These are phyloP conservation scores for Episyrphus balteatus DNA, from an alignment of 1,140 invertebrate genomes.

Conservation along the genomic window DNA sequence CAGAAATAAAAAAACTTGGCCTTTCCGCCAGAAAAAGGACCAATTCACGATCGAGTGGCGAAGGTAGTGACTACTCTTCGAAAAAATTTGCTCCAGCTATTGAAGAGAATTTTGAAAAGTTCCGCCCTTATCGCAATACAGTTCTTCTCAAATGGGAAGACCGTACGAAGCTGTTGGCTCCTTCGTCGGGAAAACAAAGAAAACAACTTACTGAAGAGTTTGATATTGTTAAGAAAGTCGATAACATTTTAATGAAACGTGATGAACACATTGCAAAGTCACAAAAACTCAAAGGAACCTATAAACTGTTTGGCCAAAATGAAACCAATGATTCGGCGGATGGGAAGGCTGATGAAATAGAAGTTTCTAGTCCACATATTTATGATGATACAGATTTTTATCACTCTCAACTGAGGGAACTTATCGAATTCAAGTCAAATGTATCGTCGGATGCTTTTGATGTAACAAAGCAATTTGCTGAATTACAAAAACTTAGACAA, in stretches of 20 bases:
- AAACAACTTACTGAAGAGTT: constrained; percentile 58
- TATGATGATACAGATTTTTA: constrained; percentile 98
- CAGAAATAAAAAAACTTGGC: constrained; percentile 11
- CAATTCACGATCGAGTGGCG: constrained; percentile 29
- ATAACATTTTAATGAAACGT: constrained; percentile 70
- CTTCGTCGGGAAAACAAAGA: constrained; percentile 47
- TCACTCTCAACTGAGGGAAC: constrained; percentile 79
- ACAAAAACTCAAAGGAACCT: constrained; percentile 66
- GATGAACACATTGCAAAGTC: constrained; percentile 65
- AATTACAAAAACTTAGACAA: constrained; percentile 79
- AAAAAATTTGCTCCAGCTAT: constrained; percentile 56
- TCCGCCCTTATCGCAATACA: constrained; percentile 59
- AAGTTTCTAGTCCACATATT: constrained; percentile 63
- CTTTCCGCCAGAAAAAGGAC: constrained; percentile 27
- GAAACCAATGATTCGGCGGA: constrained; percentile 12
- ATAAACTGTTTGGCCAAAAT: constrained; percentile 56
- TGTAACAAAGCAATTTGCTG: constrained; percentile 72
- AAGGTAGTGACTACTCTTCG: constrained; percentile 25
- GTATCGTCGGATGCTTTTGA: constrained; percentile 71
- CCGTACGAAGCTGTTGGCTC: constrained; percentile 62
- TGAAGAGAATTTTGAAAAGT: constrained; percentile 48
- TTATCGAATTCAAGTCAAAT: constrained; percentile 82
- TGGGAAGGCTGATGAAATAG: constrained; percentile 29
- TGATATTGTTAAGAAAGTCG: constrained; percentile 73
- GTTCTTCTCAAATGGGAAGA: constrained; percentile 88